A percentile compares a stretch with the other conserved stretches of the same genome.
These are phyloP conservation scores for Hystrix cristata DNA, from an alignment of 2,113 vertebrate genomes.

Conservation along the genomic window DNA sequence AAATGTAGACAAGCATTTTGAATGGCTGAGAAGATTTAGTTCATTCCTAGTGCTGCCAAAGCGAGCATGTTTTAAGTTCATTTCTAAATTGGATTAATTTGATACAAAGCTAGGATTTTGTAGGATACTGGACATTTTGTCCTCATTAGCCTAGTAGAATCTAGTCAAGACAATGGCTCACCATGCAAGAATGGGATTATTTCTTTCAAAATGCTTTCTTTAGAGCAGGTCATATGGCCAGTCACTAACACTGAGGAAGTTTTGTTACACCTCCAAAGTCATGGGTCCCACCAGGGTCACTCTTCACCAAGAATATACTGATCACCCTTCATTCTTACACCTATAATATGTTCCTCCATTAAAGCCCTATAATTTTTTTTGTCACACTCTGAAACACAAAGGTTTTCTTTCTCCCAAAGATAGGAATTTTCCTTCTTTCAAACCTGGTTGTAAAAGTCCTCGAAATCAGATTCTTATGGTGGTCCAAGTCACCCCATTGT, in stretches of 20 bases:
- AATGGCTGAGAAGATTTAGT: conserved; percentile 30
- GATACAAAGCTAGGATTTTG: conserved; percentile 23
- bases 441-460: neutral
- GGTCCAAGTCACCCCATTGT: neutral
- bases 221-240: neutral
- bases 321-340: neutral
- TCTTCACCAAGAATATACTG: neutral
- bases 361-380: neutral
- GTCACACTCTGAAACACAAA: neutral
- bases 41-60: neutral
- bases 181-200: neutral
- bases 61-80: no score
- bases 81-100: conserved; percentile 46
- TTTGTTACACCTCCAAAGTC: neutral
- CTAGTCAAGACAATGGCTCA: neutral
- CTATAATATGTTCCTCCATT: neutral
- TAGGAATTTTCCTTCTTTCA: neutral
- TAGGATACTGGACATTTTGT: neutral
- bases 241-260: neutral
- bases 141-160: neutral
- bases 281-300: neutral
- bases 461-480: conserved; percentile 12
- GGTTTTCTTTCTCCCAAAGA: neutral
- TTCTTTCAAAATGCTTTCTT: conserved; percentile 37
- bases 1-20: conserved; percentile 9